A percentile compares a stretch with the other conserved stretches of the same genome.
These are phyloP conservation scores for Ochotona curzoniae DNA, from an alignment of 2,113 vertebrate species.

Conservation along the genomic window DNA sequence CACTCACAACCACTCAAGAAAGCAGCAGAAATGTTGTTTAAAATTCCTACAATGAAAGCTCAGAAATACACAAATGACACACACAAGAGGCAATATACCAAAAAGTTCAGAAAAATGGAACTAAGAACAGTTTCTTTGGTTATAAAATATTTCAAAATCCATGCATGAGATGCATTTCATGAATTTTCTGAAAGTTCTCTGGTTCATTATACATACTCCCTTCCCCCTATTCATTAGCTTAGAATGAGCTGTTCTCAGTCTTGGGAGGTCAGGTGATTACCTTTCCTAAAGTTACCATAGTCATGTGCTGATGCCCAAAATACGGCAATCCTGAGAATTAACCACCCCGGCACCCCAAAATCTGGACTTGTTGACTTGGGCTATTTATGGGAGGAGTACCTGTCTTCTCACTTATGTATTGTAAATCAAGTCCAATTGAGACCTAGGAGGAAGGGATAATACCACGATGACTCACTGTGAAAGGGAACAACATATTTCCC, in stretches of 20 bases:
- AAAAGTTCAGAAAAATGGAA: no score
- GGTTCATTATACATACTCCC: neutral
- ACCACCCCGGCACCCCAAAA: neutral
- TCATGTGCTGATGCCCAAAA: neutral
- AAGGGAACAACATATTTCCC: neutral
- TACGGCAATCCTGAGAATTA: neutral
- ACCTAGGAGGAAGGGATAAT: neutral
- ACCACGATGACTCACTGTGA: neutral
- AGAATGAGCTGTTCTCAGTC: neutral
- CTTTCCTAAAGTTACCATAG: neutral
- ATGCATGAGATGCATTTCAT: no score
- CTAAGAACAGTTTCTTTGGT: no score
- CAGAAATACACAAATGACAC: slow-evolving; percentile 23
- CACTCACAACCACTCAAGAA: neutral
- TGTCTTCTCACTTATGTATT: neutral
- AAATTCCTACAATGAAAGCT: slow-evolving; percentile 26
- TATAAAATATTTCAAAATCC: no score
- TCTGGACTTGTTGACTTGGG: neutral
- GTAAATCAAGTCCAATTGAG: neutral
- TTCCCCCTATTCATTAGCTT: no score
- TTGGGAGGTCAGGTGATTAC: neutral
- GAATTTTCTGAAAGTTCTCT: no score
- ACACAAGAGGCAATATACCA: neutral
- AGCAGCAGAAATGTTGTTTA: neutral
- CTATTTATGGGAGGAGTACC: neutral